phyloP scores from a whole-genome alignment of 2,113 vertebrate genomes.

The Setophaga coronata region DNA sequence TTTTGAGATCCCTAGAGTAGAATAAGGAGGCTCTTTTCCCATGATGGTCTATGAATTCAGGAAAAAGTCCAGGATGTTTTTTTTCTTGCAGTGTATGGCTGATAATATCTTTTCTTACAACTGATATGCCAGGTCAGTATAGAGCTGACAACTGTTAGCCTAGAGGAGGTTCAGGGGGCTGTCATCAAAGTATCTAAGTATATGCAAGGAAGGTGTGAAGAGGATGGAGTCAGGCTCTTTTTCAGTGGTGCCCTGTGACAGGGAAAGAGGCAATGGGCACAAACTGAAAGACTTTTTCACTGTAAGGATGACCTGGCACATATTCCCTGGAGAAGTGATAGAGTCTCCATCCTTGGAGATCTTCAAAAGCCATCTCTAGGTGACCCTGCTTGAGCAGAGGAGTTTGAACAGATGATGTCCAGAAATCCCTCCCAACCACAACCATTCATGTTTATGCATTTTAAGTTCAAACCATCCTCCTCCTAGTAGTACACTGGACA shows the following conservation, averaged over 20 bases:
- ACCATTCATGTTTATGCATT: neutral
- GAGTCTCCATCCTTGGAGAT: neutral
- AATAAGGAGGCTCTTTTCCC: neutral
- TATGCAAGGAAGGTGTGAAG: neutral
- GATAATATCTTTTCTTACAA: neutral
- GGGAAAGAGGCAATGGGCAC: neutral
- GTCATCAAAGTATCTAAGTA: neutral
- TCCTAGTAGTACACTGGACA: fast-evolving
- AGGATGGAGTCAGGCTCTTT: neutral
- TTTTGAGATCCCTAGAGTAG: neutral
- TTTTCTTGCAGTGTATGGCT: neutral
- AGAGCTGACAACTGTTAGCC: neutral
- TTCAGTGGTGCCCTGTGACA: neutral
- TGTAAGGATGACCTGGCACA: neutral
- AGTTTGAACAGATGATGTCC: neutral
- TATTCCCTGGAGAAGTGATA: neutral
- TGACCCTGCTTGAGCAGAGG: neutral
- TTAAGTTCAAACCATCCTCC: neutral
- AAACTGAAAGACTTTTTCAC: neutral
- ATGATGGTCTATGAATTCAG: neutral
- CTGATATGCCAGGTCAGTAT: neutral
- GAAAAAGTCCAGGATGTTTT: neutral
- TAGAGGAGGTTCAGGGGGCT: neutral
- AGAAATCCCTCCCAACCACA: neutral
- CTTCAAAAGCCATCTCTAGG: neutral